A percentile compares a stretch with the other conserved stretches of the same genome.
Evolutionary conservation across 2,888 invertebrate species (phyloP).

Genomic region (Euphydryas editha): DNA sequence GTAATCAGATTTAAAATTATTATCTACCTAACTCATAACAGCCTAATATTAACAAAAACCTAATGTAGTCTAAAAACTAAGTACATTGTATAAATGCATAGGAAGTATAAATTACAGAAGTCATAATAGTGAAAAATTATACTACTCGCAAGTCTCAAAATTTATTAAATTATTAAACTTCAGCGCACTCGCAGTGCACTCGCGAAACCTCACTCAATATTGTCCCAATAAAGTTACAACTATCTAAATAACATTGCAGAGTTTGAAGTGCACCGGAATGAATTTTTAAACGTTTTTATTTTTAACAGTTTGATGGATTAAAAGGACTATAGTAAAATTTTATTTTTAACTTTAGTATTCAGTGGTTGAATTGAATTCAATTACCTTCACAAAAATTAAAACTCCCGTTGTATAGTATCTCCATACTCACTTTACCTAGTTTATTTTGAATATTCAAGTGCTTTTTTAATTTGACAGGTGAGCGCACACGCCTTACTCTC

Average conservation of each 20-base stretch:
- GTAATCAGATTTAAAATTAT: too few species aligned
- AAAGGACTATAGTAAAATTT: slow-evolving; percentile 30
- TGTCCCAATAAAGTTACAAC: not conserved
- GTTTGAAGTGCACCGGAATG: slow-evolving; percentile 5
- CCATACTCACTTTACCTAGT: slow-evolving; percentile 47
- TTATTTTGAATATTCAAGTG: slow-evolving; percentile 73
- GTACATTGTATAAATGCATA: not conserved
- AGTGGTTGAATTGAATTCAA: slow-evolving; percentile 42
- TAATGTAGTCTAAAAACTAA: too few species aligned
- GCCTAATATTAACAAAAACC: too few species aligned
- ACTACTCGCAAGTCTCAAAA: not conserved
- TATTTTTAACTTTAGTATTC: slow-evolving; percentile 33
- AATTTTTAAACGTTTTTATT: slow-evolving; percentile 7
- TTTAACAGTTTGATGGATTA: slow-evolving; percentile 15
- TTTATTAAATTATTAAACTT: slow-evolving; percentile 11
- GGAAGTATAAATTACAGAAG: not conserved
- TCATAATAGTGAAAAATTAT: not conserved
- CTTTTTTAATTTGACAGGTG: slow-evolving; percentile 83
- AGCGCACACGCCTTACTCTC: slow-evolving; percentile 78
- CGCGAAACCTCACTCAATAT: slow-evolving; percentile 4
- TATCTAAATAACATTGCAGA: slow-evolving; percentile 5
- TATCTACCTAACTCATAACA: too few species aligned
- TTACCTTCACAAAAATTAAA: slow-evolving; percentile 47
- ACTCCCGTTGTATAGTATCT: slow-evolving; percentile 41
- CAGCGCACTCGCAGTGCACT: not conserved